Conservation (phyloP, 2,888 invertebrate species). For the Drosophila atripex region DNA sequence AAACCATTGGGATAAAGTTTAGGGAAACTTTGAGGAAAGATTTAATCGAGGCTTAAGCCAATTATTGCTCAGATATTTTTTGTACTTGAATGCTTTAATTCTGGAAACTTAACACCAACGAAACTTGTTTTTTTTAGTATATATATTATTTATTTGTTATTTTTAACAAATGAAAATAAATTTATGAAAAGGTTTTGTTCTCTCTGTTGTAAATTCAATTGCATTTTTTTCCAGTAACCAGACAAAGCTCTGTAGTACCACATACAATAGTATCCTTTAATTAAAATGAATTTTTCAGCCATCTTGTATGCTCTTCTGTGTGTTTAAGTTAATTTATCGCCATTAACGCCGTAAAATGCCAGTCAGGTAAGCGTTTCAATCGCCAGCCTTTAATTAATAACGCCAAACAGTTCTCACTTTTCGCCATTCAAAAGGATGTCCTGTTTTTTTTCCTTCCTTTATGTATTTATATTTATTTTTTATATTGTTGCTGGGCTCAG, state of each 20-base stretch:
- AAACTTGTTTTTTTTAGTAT: too few relatives aligned
- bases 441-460: neutral
- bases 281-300: conserved; percentile 8
- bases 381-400: conserved; percentile 52
- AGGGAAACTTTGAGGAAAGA: neutral
- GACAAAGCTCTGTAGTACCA: neutral
- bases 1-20: conserved; percentile 3
- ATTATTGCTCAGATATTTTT: neutral
- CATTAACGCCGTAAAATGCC: conserved; percentile 21
- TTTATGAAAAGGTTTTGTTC: too few relatives aligned
- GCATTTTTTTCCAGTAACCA: too few relatives aligned
- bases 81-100: neutral
- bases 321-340: conserved; percentile 36
- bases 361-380: conserved; percentile 19
- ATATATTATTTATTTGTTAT: too few relatives aligned
- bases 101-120: neutral
- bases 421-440: neutral
- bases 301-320: conserved; percentile 7
- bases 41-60: neutral
- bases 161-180: too few relatives aligned
- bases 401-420: conserved; percentile 27
- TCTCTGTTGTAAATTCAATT: too few relatives aligned
- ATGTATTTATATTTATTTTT: neutral
- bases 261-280: neutral
- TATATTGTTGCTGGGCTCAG: neutral